Percentiles rank a stretch among this genome's conserved stretches.
phyloP scores from a whole-genome alignment of 2,113 vertebrate genomes.

The Ia io region DNA sequence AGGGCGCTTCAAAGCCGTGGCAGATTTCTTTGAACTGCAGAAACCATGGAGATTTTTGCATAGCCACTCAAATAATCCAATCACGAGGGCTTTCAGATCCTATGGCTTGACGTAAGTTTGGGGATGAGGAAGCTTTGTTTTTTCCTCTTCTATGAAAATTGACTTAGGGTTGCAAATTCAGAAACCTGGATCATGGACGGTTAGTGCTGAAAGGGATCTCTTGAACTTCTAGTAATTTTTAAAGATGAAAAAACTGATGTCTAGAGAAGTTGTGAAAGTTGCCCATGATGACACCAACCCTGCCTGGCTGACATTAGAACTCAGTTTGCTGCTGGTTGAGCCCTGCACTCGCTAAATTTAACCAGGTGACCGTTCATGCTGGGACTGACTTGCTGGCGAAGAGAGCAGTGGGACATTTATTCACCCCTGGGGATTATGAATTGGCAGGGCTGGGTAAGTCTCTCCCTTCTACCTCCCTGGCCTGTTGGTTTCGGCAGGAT shows the following conservation, averaged over 20 bases:
- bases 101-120: background rate
- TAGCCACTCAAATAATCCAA: background rate
- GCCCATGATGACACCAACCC: too few relatives aligned
- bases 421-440: background rate
- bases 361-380: background rate
- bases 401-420: background rate
- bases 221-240: background rate
- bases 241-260: background rate
- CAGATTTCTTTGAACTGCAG: background rate
- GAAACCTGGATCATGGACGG: background rate
- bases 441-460: background rate
- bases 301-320: background rate
- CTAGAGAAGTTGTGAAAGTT: background rate
- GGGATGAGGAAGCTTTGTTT: background rate
- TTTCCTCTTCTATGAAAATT: background rate
- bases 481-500: background rate
- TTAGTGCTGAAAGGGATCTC: background rate
- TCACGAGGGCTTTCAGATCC: background rate
- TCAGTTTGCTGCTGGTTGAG: accelerated
- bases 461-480: background rate
- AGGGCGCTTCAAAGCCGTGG: background rate
- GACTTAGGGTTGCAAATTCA: background rate
- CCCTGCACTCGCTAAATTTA: background rate
- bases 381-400: background rate
- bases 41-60: background rate